Conservation (phyloP, 2,888 invertebrate genomes). For the Calliphora vomitoria region DNA sequence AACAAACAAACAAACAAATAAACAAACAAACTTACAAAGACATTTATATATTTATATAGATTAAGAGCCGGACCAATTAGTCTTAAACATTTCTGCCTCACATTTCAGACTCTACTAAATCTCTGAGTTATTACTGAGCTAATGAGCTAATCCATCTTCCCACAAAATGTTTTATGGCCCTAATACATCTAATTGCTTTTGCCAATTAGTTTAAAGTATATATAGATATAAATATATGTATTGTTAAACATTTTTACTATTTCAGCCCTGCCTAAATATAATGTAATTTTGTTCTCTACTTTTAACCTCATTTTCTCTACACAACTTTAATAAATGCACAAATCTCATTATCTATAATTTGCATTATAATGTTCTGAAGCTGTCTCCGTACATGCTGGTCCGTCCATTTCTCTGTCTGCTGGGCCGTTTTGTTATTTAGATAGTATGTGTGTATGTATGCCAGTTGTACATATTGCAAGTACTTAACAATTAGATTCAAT, state of each 20-base stretch:
- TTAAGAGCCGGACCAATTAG: too few relatives aligned
- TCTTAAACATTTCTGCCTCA: too few relatives aligned
- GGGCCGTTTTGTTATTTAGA: not conserved
- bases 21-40: too few relatives aligned
- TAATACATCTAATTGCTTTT: not conserved
- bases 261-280: not conserved
- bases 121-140: too few relatives aligned
- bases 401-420: constrained; percentile 1
- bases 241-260: too few relatives aligned
- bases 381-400: constrained; percentile 3
- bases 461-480: constrained; percentile 45
- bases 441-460: not conserved
- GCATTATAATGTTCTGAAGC: constrained; percentile 58
- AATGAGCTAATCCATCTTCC: too few relatives aligned
- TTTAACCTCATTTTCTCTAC: constrained; percentile 38
- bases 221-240: not conserved
- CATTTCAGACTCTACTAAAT: too few relatives aligned
- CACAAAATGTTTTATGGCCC: too few relatives aligned
- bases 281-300: constrained; percentile 1
- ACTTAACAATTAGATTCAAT: constrained; percentile 81
- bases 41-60: too few relatives aligned
- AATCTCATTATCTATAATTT: constrained; percentile 70
- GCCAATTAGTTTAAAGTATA: not conserved
- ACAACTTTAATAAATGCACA: constrained; percentile 38
- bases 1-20: too few relatives aligned